Evolutionary conservation across 2,113 vertebrate genomes (phyloP), one percentile per base, ranked within the genome.

Genomic region (Sardina pilchardus): DNA sequence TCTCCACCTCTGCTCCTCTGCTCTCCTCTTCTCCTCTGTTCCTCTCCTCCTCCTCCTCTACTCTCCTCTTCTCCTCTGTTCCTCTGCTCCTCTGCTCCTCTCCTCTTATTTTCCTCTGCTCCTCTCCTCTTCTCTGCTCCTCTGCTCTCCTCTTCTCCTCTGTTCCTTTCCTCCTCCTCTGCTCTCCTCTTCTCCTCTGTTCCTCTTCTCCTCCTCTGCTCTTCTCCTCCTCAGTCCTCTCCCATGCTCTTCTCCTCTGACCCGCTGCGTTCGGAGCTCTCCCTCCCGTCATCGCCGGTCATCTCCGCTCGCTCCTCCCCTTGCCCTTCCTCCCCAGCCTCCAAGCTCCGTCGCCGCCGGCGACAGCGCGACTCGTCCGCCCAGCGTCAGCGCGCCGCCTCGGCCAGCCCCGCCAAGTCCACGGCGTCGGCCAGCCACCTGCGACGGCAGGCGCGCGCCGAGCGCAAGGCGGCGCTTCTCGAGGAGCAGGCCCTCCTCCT

Each of bases 261-360:
- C 88, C 95, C 97, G 90, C 91, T 93, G 90, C 91, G 88, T 85
- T 95, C 94, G 0, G 94, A 96, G 82, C 92, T 96, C 89, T 95
- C 93, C 3, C 95, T 95, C 88, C 95, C 94, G 85, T 93, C 92
- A 88, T 93, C 96, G 81, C 95, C 95, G 0, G 71, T 78, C 26
- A 34, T 78, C 26, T 78, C 71, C 10, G 12, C 71, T 2, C 71
- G 67, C 71, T 34, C 71, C 71, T 75, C 67, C 30, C 67, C 67
- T 2, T 75, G 9, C 67, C 67, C 67, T 17, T 75, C 67, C 87
- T 95, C 86, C 93, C 94, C 78, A 14, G 96, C 96, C 84, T 93
- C 94, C 42, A 96, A 95, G 93, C 95, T 99, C 50, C 96, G 96
- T 75, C 94, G 96, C 93, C 95, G 98, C 93, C 97, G 96, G 90